Evolutionary conservation across 2,888 invertebrate species (phyloP), one percentile per base, ranked within the genome.

Genomic region (Melinaea menophilus): DNA sequence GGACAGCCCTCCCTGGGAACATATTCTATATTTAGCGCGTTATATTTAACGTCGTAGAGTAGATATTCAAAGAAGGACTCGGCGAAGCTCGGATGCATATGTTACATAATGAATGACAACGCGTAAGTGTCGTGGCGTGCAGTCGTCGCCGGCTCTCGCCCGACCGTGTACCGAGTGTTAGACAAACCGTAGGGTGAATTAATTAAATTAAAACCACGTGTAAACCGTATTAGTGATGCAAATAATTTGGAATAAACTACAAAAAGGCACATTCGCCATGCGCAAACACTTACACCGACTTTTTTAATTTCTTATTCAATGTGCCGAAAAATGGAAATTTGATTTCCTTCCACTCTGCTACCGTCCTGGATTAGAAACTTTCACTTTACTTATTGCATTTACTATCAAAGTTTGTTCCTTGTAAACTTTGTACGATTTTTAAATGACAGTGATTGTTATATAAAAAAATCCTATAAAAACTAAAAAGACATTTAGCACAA

Each of bases 1-100:
- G 97, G 97, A 88, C 97, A 97, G 67, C 97, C 97, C 88, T 98
- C 98, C 90, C 97, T 97, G 91, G 4, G 60, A 63, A 34, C 41
- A 59, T 60, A 37, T 2, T 11, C 2, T 22, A 51, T 31, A 5
- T 31, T 12, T 31, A 9, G 31, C 9, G 2, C 2, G 31, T 31
- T 31, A 51, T 22, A 31, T 11, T 51, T 51, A 31, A 51, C 2
- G 5, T 31, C 31, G 5, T 31, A 5, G 1, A 5, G 5, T 41
- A 9, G 1, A 9, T 41, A 41, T 9, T 41, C 5, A 41, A 9
- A 41, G 11, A 41, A 41, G 41, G 41, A 41, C 9, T 41, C 11
- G 41, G 9, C 11, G 31, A 51, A 31, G 51, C 51, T 11, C 7
- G 51, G 51, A 51, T 51, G 51, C 51, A 51, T 41, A 41, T 9